A percentile compares a stretch with the other conserved stretches of the same genome.
Conservation (phyloP, 2,888 invertebrate species). For the Lepidochitona cinerea region DNA sequence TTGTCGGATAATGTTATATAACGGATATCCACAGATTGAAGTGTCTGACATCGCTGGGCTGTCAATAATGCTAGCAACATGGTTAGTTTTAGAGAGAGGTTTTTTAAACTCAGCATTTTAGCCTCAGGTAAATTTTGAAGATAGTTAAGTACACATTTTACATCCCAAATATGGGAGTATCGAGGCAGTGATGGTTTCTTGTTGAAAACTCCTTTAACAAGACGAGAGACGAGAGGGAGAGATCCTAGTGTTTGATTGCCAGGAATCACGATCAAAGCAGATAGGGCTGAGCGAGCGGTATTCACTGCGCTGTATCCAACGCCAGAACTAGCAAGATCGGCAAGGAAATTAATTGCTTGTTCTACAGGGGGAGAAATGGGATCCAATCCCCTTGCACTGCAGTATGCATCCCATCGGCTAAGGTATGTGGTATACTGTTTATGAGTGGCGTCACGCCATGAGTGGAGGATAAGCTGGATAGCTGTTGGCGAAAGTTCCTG, state of each 20-base stretch:
- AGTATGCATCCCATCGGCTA: slow-evolving; percentile 33
- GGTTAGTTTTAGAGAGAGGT: not conserved
- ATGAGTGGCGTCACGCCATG: slow-evolving; percentile 29
- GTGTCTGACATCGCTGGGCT: not conserved
- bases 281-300: slow-evolving; percentile 1
- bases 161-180: slow-evolving; percentile 6
- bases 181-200: slow-evolving; percentile 2
- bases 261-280: not conserved
- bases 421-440: slow-evolving; percentile 28
- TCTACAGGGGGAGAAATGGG: slow-evolving; percentile 22
- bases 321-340: slow-evolving; percentile 12
- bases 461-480: slow-evolving; percentile 22
- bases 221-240: not conserved
- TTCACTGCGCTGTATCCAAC: slow-evolving; percentile 29
- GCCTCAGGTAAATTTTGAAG: not conserved
- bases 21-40: not conserved
- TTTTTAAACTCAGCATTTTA: not conserved
- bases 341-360: slow-evolving; percentile 26
- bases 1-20: not conserved
- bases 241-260: not conserved
- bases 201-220: slow-evolving; percentile 1
- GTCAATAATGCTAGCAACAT: slow-evolving; percentile 9
- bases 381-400: slow-evolving; percentile 26
- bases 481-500: slow-evolving; percentile 6
- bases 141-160: not conserved